These are phyloP conservation scores for Pagrus major DNA, from an alignment of 2,113 vertebrate genomes.

Conservation along the genomic window DNA sequence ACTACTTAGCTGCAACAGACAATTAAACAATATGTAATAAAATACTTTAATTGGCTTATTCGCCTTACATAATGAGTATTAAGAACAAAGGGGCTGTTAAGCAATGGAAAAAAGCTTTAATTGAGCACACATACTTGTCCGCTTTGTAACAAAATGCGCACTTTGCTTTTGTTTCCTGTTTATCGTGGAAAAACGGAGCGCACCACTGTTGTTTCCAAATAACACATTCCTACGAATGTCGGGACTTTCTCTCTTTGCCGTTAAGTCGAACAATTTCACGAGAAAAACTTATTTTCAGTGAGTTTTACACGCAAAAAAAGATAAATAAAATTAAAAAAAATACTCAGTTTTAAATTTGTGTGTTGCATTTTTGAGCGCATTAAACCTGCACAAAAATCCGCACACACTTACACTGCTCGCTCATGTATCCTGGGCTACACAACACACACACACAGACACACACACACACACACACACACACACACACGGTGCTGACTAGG, in stretches of 20 bases:
- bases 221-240: background rate
- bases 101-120: background rate
- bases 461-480: constrained; percentile 35
- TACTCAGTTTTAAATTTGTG: background rate
- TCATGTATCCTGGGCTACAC: background rate
- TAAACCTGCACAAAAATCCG: background rate
- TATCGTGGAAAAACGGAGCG: constrained; percentile 6
- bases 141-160: background rate
- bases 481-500: constrained; percentile 10
- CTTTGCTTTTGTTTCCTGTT: constrained; percentile 10
- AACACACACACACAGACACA: constrained; percentile 36
- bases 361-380: background rate
- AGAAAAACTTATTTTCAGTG: background rate
- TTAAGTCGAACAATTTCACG: background rate
- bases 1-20: background rate
- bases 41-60: background rate
- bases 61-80: background rate
- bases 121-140: background rate
- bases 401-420: background rate
- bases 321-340: no score
- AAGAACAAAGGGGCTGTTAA: background rate
- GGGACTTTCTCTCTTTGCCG: background rate
- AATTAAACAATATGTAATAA: background rate
- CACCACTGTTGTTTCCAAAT: background rate
- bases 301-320: background rate